Base-by-base conservation (phyloP, 2,797 vertebrate genomes). In the Platyrinchus mystaceus region DNA sequence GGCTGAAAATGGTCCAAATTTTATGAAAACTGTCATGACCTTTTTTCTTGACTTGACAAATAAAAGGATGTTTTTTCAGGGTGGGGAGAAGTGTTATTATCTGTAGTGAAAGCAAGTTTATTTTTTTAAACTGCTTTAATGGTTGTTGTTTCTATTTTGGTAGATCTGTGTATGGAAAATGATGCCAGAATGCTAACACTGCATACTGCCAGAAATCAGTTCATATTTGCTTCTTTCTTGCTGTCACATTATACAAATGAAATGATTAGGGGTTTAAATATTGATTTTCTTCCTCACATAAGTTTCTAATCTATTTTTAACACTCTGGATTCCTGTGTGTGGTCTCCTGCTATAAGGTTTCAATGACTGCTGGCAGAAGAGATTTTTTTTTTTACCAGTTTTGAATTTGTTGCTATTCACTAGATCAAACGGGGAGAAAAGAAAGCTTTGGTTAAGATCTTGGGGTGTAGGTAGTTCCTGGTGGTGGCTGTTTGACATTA, bases 11-110 rank as follows among this genome's bases (percentile, higher is more conserved):
- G 1, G 3, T 79, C 92, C 87, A 93, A 60, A 77, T 90, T 94
- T 83, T 83, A 69, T 86, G 53, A 87, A 94, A 94, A 93, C 75
- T 83, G 84, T 74, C 44, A 27, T 92, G 90, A 95, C 94, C 94
- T 91, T 88, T 95, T 84, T 95, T 94, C 73, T 80, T 91, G 82
- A 89, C 82, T 91, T 91, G 87, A 95, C 81, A 94, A 95, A 95
- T 87, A 95, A 89, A 92, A 85, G 53, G 68, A 92, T 95, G 78
- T 87, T 94, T 93, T 93, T 87, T 89, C 89, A 92, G 93, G 92
- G 87, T 84, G 85, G 74, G 56, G 80, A 96, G 91, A 87, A 95
- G 55, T 91, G 93, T 95, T 94, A 81, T 95, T 94, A 90, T 94
- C 95, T 90, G 58, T 81, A 84, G 91, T 94, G 91, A 96, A 93